These are phyloP conservation scores for Scomber japonicus DNA, from an alignment of 2,113 vertebrate species.

Conservation along the genomic window DNA sequence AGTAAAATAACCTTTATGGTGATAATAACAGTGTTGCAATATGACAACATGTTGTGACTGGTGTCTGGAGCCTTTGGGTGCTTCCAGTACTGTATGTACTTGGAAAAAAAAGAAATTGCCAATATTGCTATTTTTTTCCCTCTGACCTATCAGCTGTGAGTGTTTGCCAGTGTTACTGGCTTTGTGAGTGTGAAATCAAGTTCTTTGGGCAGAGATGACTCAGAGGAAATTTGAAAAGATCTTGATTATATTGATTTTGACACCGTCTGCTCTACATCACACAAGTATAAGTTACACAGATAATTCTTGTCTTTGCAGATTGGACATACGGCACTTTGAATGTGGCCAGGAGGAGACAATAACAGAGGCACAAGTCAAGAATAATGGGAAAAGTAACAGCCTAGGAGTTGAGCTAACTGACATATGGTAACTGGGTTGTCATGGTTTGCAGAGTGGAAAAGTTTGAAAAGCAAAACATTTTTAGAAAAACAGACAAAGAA, in stretches of 20 bases:
- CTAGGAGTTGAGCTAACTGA: constrained; percentile 41
- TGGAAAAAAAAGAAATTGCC: not conserved
- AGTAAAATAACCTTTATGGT: constrained; percentile 8
- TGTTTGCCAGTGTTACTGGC: constrained; percentile 5
- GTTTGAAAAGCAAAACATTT: constrained; percentile 29
- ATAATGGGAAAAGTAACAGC: constrained; percentile 50
- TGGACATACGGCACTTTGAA: constrained; percentile 17
- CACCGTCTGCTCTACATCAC: not conserved
- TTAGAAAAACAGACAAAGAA: not conserved
- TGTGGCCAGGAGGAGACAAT: constrained; percentile 27
- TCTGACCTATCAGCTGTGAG: constrained; percentile 26
- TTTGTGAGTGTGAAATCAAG: constrained; percentile 42
- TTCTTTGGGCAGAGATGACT: constrained; percentile 24
- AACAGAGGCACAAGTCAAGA: constrained; percentile 38
- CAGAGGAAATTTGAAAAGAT: constrained; percentile 26
- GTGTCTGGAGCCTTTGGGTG: not conserved
- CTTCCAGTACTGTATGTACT: not conserved
- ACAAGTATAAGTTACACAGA: not conserved
- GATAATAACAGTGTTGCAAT: not conserved
- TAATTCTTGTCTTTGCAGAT: constrained; percentile 4
- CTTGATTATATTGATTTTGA: constrained; percentile 55
- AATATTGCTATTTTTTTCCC: not conserved
- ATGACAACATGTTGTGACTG: not conserved
- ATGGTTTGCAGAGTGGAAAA: constrained; percentile 17
- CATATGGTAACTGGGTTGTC: constrained; percentile 41